Percentiles rank a stretch among this genome's conserved stretches.
Evolutionary conservation across 2,797 vertebrate genomes (phyloP).

Genomic region (Bucorvus abyssinicus): DNA sequence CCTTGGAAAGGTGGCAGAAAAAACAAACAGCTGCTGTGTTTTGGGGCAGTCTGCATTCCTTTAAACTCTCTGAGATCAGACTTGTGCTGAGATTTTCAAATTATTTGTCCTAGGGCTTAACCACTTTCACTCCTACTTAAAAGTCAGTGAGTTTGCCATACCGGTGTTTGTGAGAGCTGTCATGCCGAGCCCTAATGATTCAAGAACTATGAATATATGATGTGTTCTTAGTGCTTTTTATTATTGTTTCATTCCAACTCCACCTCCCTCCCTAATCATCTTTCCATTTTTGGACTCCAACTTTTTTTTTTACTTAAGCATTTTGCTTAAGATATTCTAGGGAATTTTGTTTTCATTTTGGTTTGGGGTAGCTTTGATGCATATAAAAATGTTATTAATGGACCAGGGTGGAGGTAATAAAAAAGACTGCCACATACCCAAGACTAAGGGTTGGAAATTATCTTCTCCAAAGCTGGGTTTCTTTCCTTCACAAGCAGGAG

Average conservation of each 20-base stretch:
- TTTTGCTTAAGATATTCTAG: constrained; percentile 2
- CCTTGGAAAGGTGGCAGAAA: constrained; percentile 79
- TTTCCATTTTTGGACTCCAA: constrained; percentile 50
- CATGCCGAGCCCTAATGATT: constrained; percentile 58
- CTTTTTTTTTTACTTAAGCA: background rate
- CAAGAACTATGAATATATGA: constrained; percentile 51
- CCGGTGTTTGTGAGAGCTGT: constrained; percentile 34
- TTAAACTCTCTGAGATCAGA: constrained; percentile 70
- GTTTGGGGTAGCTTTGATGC: background rate
- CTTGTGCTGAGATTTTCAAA: constrained; percentile 71
- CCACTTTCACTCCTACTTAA: constrained; percentile 72
- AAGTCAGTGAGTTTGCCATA: constrained; percentile 59
- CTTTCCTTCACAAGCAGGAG: background rate
- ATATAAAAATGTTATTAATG: constrained; percentile 30
- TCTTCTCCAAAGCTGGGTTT: background rate
- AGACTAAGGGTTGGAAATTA: background rate
- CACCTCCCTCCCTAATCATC: constrained; percentile 44
- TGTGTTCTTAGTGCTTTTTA: constrained; percentile 64
- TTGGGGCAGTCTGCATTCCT: constrained; percentile 78
- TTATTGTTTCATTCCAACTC: constrained; percentile 65
- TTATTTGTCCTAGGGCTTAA: constrained; percentile 70
- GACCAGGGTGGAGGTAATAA: background rate
- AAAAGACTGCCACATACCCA: background rate
- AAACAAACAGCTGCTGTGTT: constrained; percentile 75
- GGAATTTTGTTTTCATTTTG: constrained; percentile 30